Evolutionary conservation across 2,888 invertebrate species (phyloP).

Genomic region (Morpho helenor): DNA sequence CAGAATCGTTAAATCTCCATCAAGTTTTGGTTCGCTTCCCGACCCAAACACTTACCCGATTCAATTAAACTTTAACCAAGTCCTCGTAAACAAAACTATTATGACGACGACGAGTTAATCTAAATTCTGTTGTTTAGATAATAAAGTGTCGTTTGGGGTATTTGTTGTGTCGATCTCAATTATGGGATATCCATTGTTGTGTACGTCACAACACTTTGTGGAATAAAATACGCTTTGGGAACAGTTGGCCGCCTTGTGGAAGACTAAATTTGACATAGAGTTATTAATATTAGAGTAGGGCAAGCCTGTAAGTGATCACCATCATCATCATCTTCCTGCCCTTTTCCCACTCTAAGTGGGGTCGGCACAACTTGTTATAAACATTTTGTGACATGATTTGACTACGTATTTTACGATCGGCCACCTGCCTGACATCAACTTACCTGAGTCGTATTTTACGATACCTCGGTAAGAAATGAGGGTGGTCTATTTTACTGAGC

Average conservation of each 20-base stretch:
- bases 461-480: no score
- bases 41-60: constrained; percentile 43
- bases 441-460: no score
- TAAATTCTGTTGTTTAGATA: constrained; percentile 38
- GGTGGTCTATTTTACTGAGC: no score
- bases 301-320: no score
- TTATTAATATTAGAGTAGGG: no score
- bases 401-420: no score
- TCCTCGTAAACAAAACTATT: constrained; percentile 60
- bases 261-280: background rate
- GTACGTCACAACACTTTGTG: background rate
- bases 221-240: background rate
- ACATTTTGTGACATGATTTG: no score
- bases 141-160: constrained; percentile 29
- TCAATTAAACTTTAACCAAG: constrained; percentile 76
- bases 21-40: constrained; percentile 42
- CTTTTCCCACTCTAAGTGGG: no score
- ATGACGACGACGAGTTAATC: constrained; percentile 33
- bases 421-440: no score
- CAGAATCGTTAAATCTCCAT: constrained; percentile 56
- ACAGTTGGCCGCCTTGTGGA: background rate
- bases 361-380: no score
- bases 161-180: constrained; percentile 39
- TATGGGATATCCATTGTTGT: constrained; percentile 5
- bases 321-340: no score